Conservation (phyloP, 2,113 vertebrate genomes). For the Thamnophis sirtalis region DNA sequence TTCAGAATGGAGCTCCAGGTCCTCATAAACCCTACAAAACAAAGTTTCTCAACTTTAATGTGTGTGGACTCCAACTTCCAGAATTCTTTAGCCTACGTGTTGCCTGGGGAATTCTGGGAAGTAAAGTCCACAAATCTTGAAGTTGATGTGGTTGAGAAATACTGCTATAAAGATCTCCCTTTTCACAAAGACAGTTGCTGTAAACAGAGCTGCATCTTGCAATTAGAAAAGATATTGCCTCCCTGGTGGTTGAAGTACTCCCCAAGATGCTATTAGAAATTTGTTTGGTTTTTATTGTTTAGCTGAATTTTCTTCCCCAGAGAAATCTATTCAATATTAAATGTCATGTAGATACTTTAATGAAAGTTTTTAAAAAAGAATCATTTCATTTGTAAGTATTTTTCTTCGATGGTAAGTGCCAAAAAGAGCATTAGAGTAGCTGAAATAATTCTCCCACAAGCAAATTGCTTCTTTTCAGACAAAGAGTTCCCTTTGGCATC, state of each 20-base stretch:
- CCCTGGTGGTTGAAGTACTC: neutral
- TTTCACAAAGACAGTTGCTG: neutral
- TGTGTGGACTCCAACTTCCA: neutral
- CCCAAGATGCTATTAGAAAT: neutral
- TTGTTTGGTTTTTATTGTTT: neutral
- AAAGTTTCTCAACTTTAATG: neutral
- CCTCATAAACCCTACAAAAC: neutral
- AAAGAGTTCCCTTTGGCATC: neutral
- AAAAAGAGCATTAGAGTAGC: constrained; percentile 16
- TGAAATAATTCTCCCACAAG: neutral
- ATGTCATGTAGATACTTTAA: constrained; percentile 20
- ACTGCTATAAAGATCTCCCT: neutral
- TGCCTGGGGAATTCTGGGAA: neutral
- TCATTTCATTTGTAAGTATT: neutral
- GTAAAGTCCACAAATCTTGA: neutral
- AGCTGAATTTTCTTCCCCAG: neutral
- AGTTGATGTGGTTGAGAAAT: neutral
- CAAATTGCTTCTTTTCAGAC: constrained; percentile 17
- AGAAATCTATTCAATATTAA: neutral
- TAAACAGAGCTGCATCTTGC: neutral
- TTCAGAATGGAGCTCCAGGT: neutral
- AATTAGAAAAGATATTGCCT: neutral
- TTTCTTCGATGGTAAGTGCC: neutral
- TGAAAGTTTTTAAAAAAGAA: constrained; percentile 14
- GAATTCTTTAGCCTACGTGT: neutral